Evolutionary conservation across 1,140 invertebrate genomes (phyloP).

Genomic region (Amphibalanus amphitrite): DNA sequence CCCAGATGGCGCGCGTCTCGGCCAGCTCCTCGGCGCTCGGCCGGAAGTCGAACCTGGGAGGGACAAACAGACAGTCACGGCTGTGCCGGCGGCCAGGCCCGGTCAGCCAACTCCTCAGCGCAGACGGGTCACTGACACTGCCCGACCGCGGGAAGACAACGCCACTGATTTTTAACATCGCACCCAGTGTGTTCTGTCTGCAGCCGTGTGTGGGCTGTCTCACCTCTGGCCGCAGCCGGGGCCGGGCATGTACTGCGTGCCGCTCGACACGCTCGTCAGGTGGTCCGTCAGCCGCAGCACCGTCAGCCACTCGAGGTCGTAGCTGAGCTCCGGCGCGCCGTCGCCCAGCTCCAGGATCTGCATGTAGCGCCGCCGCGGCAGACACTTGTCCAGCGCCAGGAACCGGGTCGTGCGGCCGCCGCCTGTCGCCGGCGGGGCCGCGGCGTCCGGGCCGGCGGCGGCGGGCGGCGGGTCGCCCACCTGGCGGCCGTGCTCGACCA

Average conservation of each 20-base stretch:
- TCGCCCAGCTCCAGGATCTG: slow-evolving; percentile 22
- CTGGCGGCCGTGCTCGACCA: slow-evolving; percentile 43
- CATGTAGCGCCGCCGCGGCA: slow-evolving; percentile 36
- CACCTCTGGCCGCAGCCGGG: slow-evolving; percentile 45
- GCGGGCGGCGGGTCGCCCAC: not conserved
- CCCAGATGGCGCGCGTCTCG: slow-evolving; percentile 42
- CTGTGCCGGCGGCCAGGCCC: not conserved
- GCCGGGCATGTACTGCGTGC: slow-evolving; percentile 58
- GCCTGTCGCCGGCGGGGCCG: not conserved
- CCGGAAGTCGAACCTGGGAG: slow-evolving; percentile 46
- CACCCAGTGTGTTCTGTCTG: not conserved
- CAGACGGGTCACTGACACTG: not conserved
- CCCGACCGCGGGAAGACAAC: not conserved
- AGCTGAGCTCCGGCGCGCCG: slow-evolving; percentile 33
- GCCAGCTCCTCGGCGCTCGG: slow-evolving; percentile 56
- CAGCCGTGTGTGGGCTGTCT: not conserved
- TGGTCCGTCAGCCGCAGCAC: slow-evolving; percentile 77
- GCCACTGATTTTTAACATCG: not conserved
- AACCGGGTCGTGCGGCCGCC: slow-evolving; percentile 51
- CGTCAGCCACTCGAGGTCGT: slow-evolving; percentile 88
- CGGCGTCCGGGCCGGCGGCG: slow-evolving; percentile 4
- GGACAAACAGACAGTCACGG: not conserved
- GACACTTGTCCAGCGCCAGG: slow-evolving; percentile 87
- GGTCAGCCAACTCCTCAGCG: not conserved
- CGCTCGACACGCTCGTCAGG: slow-evolving; percentile 51